Percentiles rank a stretch among this genome's conserved stretches.
Conservation (phyloP, 1,140 invertebrate genomes). For the Saccostrea glomerata region DNA sequence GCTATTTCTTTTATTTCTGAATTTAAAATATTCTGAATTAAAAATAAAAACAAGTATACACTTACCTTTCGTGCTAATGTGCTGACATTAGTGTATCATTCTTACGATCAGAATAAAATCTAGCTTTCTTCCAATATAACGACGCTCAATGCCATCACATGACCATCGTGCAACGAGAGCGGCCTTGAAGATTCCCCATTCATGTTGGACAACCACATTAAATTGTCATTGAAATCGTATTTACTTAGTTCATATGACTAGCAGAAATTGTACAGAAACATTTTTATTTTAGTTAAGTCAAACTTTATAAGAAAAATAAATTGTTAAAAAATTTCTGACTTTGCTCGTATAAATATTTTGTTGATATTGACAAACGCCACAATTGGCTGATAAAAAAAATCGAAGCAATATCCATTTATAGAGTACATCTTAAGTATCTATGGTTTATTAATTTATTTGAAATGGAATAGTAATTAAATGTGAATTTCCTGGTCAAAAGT, state of each 20-base stretch:
- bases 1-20: no score
- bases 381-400: background rate
- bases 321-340: background rate
- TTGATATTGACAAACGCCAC: background rate
- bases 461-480: no score
- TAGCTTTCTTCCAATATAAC: background rate
- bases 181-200: conserved; percentile 11
- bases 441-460: no score
- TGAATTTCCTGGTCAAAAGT: no score
- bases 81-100: background rate
- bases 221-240: background rate
- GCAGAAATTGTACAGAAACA: background rate
- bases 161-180: background rate
- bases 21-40: no score
- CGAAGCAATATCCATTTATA: background rate
- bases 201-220: background rate
- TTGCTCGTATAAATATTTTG: background rate
- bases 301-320: background rate
- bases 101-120: background rate
- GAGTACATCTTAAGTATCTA: no score
- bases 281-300: background rate
- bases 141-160: background rate
- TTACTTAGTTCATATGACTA: background rate
- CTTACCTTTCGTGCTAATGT: background rate
- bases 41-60: background rate